These are phyloP conservation scores for Drosophila lacteicornis DNA, from an alignment of 1,140 invertebrate genomes.

Conservation along the genomic window DNA sequence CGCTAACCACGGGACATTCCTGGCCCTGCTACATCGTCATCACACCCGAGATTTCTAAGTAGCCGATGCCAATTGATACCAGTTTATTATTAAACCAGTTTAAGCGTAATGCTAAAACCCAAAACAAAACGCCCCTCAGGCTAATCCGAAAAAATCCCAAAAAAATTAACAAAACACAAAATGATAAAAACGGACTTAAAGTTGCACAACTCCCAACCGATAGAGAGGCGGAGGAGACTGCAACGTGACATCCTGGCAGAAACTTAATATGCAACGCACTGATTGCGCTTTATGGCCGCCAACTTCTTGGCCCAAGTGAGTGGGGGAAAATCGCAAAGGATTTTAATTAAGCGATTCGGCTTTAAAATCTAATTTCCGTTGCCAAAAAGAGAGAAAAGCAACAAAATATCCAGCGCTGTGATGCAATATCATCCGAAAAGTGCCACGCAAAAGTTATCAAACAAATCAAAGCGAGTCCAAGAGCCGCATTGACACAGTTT, in stretches of 20 bases:
- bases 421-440: conserved; percentile 50
- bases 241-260: conserved; percentile 75
- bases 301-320: conserved; percentile 58
- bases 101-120: conserved; percentile 50
- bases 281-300: conserved; percentile 67
- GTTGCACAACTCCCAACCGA: conserved; percentile 59
- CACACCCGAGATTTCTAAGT: conserved; percentile 17
- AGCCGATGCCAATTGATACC: conserved; percentile 60
- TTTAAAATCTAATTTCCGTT: conserved; percentile 75
- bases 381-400: conserved; percentile 18
- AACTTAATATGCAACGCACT: conserved; percentile 68
- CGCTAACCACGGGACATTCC: conserved; percentile 20
- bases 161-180: conserved; percentile 21
- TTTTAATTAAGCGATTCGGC: conserved; percentile 68
- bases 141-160: conserved; percentile 49
- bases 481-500: conserved; percentile 65
- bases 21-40: conserved; percentile 21
- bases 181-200: conserved; percentile 9
- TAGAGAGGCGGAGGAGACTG: conserved; percentile 38
- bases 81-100: conserved; percentile 62
- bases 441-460: conserved; percentile 70
- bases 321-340: conserved; percentile 60
- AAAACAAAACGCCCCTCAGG: conserved; percentile 47
- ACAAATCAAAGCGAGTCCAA: conserved; percentile 62
- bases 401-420: conserved; percentile 27